These are phyloP conservation scores for Amphipoea oculea DNA, from an alignment of 2,888 invertebrate genomes.

Conservation along the genomic window DNA sequence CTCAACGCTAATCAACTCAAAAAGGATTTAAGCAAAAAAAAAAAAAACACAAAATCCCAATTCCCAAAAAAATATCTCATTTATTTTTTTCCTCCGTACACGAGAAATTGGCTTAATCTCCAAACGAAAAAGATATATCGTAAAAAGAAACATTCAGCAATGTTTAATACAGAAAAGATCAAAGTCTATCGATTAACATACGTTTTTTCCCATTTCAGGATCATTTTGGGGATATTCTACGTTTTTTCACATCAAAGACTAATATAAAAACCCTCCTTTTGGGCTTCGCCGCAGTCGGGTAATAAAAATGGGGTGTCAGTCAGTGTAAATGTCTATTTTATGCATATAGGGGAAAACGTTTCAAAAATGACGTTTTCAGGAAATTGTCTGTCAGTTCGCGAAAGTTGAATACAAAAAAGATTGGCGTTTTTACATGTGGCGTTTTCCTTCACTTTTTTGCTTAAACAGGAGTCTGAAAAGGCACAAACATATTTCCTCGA, in stretches of 20 bases:
- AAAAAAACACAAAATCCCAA: conserved; percentile 13
- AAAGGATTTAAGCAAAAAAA: conserved; percentile 35
- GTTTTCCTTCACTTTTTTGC: conserved; percentile 14
- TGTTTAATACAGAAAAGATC: conserved; percentile 67
- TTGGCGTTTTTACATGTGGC: conserved; percentile 11
- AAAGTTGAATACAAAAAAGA: conserved; percentile 42
- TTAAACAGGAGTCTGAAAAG: not conserved
- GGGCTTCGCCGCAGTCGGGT: too few relatives aligned
- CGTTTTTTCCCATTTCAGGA: conserved; percentile 61
- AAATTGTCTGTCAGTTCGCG: conserved; percentile 55
- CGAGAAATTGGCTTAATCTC: conserved; percentile 64
- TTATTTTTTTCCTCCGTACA: conserved; percentile 44
- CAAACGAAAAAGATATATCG: conserved; percentile 49
- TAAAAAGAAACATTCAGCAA: conserved; percentile 46
- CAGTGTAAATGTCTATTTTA: conserved; percentile 32
- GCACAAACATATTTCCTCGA: not conserved
- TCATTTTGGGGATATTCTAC: conserved; percentile 53
- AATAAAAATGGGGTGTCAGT: conserved; percentile 34
- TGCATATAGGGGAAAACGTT: conserved; percentile 15
- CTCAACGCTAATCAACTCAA: conserved; percentile 37
- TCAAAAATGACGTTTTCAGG: conserved; percentile 48
- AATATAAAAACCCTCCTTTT: conserved; percentile 1
- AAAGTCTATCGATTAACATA: conserved; percentile 63
- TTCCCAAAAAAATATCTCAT: conserved; percentile 46
- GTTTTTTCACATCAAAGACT: conserved; percentile 52